These are phyloP conservation scores for Euphydryas editha DNA, from an alignment of 2,888 invertebrate species.

Conservation along the genomic window DNA sequence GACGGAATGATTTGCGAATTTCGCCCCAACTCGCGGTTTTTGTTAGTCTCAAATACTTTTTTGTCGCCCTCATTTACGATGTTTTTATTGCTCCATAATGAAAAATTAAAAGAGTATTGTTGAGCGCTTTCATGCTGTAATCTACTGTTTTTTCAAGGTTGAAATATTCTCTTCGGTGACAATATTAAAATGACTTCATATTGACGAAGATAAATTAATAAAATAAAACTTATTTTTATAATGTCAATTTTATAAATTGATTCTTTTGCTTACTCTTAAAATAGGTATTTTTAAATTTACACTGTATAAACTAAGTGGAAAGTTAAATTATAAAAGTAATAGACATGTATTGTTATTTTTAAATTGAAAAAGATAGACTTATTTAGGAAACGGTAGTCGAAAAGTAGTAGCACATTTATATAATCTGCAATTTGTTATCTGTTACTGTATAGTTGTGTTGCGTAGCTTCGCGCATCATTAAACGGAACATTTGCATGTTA, in stretches of 20 bases:
- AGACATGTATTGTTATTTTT: background rate
- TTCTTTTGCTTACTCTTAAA: background rate
- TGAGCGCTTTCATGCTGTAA: constrained; percentile 76
- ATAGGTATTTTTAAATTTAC: no score
- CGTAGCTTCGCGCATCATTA: constrained; percentile 77
- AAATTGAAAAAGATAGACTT: background rate
- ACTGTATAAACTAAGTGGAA: background rate
- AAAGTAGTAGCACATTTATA: constrained; percentile 3
- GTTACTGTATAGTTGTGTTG: constrained; percentile 58
- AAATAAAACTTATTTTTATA: constrained; percentile 8
- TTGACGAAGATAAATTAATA: constrained; percentile 47
- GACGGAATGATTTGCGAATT: constrained; percentile 81
- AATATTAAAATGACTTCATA: constrained; percentile 60
- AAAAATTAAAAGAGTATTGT: constrained; percentile 83
- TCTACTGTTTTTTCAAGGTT: constrained; percentile 67
- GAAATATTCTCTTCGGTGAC: constrained; percentile 57
- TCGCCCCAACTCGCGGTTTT: constrained; percentile 79
- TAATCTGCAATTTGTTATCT: constrained; percentile 43
- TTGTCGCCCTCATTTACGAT: constrained; percentile 80
- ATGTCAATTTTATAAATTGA: background rate
- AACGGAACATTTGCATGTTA: constrained; percentile 74
- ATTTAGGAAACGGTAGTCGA: constrained; percentile 2
- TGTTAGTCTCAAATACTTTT: constrained; percentile 78
- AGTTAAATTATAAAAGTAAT: background rate
- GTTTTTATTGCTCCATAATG: constrained; percentile 83